Percentiles rank a stretch among this genome's conserved stretches.
Conservation (phyloP, 2,797 vertebrate species). For the Aldrovandia affinis region DNA sequence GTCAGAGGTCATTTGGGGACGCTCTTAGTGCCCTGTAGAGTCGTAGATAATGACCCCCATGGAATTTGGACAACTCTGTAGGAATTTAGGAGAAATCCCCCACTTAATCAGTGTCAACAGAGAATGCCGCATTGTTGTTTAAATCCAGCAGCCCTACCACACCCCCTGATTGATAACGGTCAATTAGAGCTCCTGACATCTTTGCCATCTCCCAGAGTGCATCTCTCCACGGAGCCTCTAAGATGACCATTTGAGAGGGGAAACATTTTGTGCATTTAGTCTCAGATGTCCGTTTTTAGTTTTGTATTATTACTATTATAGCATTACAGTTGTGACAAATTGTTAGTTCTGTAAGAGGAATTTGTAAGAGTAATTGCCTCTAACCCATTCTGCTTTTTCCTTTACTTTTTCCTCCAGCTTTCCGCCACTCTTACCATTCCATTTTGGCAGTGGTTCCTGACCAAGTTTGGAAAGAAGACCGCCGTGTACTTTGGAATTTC, state of each 20-base stretch:
- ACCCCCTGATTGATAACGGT: not conserved
- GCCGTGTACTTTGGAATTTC: conserved; percentile 88
- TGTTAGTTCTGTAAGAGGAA: no score
- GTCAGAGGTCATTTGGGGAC: not conserved
- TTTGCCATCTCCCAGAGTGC: not conserved
- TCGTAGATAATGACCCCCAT: not conserved
- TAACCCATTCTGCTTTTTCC: not conserved
- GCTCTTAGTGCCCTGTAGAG: not conserved
- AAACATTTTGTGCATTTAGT: not conserved
- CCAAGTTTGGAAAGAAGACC: conserved; percentile 91
- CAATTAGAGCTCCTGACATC: not conserved
- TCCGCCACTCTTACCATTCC: conserved; percentile 92
- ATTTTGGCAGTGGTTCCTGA: conserved; percentile 98
- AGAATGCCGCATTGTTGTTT: not conserved
- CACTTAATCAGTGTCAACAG: not conserved
- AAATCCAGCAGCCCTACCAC: not conserved
- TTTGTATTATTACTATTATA: no score
- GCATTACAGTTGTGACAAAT: no score
- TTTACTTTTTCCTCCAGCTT: conserved; percentile 62
- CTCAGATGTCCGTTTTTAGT: not conserved
- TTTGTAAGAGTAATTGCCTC: not conserved
- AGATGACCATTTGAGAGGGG: not conserved
- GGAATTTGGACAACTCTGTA: not conserved
- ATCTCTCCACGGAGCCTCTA: not conserved
- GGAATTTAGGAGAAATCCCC: not conserved